These are phyloP conservation scores for Scortum barcoo DNA, from an alignment of 2,113 vertebrate species.

Conservation along the genomic window DNA sequence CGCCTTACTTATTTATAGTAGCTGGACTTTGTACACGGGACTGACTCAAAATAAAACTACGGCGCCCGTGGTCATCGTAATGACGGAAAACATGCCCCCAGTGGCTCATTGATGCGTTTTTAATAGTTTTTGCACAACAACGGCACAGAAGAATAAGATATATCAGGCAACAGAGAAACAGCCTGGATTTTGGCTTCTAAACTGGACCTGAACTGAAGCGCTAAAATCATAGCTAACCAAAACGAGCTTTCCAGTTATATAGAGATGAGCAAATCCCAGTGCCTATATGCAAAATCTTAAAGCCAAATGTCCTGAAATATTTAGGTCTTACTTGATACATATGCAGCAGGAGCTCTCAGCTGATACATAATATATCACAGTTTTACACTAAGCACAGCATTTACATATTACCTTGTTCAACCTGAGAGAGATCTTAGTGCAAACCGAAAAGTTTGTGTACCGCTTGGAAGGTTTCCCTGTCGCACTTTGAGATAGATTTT, in stretches of 20 bases:
- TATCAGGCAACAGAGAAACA: neutral
- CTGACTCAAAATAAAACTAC: slow-evolving; percentile 7
- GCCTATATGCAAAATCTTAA: neutral
- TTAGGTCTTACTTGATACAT: neutral
- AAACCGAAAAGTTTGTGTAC: neutral
- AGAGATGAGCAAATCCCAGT: neutral
- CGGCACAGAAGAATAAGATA: slow-evolving; percentile 7
- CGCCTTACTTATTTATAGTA: neutral
- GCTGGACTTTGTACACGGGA: neutral
- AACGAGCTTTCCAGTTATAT: neutral
- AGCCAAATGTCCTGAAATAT: neutral
- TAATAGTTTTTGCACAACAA: neutral
- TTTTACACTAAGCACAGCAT: neutral
- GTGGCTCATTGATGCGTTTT: slow-evolving; percentile 1
- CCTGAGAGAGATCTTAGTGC: slow-evolving; percentile 12
- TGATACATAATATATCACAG: neutral
- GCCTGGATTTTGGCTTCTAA: neutral
- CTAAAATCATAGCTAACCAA: neutral
- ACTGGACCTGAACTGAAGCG: neutral
- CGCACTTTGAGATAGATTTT: slow-evolving; percentile 31
- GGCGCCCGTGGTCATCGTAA: neutral
- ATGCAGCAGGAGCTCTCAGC: neutral
- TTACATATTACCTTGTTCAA: slow-evolving; percentile 44
- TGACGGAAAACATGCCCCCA: neutral
- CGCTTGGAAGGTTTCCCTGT: slow-evolving; percentile 21